phyloP scores from a whole-genome alignment of 2,113 vertebrate genomes.

The Tyrannus savana region DNA sequence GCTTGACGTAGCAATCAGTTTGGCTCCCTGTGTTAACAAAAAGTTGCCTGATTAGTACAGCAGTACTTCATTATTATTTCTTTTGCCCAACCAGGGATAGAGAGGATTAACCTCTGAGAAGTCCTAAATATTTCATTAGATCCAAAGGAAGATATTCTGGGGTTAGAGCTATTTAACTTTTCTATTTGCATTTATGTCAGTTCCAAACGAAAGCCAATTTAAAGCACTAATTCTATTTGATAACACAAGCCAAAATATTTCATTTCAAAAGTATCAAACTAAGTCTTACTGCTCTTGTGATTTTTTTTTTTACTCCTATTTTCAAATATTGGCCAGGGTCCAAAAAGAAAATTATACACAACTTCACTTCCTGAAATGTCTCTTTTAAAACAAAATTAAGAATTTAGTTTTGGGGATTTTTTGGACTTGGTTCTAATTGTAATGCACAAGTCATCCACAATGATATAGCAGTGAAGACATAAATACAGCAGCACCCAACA shows the following conservation, averaged over 20 bases:
- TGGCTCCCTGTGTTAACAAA: conserved; percentile 61
- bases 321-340: background rate
- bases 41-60: background rate
- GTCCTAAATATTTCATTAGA: background rate
- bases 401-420: background rate
- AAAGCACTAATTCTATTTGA: background rate
- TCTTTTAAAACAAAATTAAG: background rate
- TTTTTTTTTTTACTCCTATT: background rate
- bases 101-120: background rate
- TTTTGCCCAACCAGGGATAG: background rate
- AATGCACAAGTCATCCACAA: background rate
- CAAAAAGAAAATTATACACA: background rate
- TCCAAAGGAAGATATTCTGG: background rate
- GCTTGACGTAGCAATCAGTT: conserved; percentile 78
- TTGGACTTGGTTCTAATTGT: background rate
- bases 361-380: background rate
- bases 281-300: background rate
- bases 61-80: background rate
- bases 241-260: background rate
- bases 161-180: background rate
- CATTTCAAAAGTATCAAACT: background rate
- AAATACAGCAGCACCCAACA: background rate
- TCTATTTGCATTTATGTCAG: background rate
- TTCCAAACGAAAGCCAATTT: background rate
- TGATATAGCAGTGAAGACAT: background rate